Evolutionary conservation across 2,797 vertebrate species (phyloP).

Genomic region (Sebastiscus albofasciatus): DNA sequence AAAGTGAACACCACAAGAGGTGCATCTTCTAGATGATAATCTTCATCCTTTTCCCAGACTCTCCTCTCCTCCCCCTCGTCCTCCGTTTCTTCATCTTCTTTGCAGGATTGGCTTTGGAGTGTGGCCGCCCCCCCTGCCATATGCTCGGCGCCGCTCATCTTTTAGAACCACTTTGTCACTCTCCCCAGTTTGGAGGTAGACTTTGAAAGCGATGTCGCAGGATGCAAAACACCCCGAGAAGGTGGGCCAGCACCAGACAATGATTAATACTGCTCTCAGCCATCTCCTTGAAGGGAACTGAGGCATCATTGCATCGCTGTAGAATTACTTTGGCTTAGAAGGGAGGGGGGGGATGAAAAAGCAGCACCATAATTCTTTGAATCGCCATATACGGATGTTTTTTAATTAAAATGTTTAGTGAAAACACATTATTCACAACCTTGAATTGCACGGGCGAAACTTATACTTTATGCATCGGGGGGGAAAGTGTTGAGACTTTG

Average conservation of each 20-base stretch:
- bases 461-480: slow-evolving; percentile 46
- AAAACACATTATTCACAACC: slow-evolving; percentile 72
- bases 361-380: slow-evolving; percentile 54
- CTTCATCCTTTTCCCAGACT: neutral
- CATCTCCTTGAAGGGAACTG: slow-evolving; percentile 68
- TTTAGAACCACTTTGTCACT: slow-evolving; percentile 73
- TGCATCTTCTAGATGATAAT: slow-evolving; percentile 34
- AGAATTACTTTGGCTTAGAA: slow-evolving; percentile 59
- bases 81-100: slow-evolving; percentile 48
- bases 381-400: slow-evolving; percentile 56
- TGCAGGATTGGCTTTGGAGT: slow-evolving; percentile 36
- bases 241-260: slow-evolving; percentile 69
- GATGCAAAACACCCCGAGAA: slow-evolving; percentile 70
- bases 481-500: slow-evolving; percentile 37
- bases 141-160: slow-evolving; percentile 51
- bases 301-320: slow-evolving; percentile 46
- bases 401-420: slow-evolving; percentile 75
- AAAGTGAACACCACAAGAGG: slow-evolving; percentile 37
- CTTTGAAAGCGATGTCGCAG: slow-evolving; percentile 66
- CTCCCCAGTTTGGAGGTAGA: slow-evolving; percentile 53
- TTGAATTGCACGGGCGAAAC: slow-evolving; percentile 46
- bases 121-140: slow-evolving; percentile 34
- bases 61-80: neutral
- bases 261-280: slow-evolving; percentile 73
- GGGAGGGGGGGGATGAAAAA: slow-evolving; percentile 5